These are phyloP conservation scores for Leptonema lineaticorne DNA, from an alignment of 1,140 invertebrate genomes.

Conservation along the genomic window DNA sequence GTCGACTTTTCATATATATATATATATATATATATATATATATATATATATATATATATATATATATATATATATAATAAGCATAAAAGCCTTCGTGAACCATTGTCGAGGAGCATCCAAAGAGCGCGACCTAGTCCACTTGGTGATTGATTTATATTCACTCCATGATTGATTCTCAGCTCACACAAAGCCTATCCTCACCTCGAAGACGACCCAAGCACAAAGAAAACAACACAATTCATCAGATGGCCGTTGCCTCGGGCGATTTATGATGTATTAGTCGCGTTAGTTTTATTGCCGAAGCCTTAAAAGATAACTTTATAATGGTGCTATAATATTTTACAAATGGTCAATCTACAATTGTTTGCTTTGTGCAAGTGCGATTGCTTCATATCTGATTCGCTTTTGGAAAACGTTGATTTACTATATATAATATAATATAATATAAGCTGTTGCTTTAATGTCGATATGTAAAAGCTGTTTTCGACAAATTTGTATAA, in stretches of 20 bases:
- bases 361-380: constrained; percentile 19
- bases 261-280: constrained; percentile 23
- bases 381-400: neutral
- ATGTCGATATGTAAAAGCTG: too few species aligned
- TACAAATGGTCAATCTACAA: constrained; percentile 6
- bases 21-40: too few species aligned
- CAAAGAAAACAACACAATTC: constrained; percentile 10
- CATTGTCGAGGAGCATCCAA: neutral
- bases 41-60: too few species aligned
- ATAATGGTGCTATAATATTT: constrained; percentile 25
- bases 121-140: neutral
- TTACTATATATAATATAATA: too few species aligned
- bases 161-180: constrained; percentile 31
- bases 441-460: too few species aligned
- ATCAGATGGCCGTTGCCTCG: neutral
- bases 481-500: too few species aligned
- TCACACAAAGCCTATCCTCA: constrained; percentile 28
- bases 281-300: constrained; percentile 17
- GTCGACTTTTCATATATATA: too few species aligned
- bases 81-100: neutral
- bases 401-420: too few species aligned
- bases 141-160: constrained; percentile 34
- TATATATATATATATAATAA: neutral
- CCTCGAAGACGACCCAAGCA: constrained; percentile 19
- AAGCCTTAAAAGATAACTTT: constrained; percentile 23